These are phyloP conservation scores for Stegodyphus mimosarum DNA, from an alignment of 1,140 invertebrate species.

Conservation along the genomic window DNA sequence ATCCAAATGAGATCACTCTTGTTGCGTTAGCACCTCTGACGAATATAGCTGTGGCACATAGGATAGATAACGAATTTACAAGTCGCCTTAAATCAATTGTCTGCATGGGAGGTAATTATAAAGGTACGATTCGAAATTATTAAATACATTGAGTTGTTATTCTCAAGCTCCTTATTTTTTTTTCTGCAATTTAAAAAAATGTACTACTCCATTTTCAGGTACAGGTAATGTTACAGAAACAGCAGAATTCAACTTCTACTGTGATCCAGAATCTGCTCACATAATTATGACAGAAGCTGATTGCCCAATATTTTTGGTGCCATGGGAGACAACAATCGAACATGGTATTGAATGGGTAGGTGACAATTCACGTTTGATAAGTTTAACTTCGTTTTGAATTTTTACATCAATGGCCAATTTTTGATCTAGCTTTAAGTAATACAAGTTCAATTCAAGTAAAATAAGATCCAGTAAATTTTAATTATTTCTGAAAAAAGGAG, in stretches of 20 bases:
- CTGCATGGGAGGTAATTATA: slow-evolving; percentile 50
- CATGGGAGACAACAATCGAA: slow-evolving; percentile 74
- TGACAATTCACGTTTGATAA: not conserved
- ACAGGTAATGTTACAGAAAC: slow-evolving; percentile 71
- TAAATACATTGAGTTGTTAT: not conserved
- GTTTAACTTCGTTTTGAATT: too few species aligned
- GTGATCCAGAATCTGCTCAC: slow-evolving; percentile 76
- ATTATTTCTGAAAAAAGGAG: too few species aligned
- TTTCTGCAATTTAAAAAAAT: too few species aligned
- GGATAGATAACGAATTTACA: slow-evolving; percentile 68
- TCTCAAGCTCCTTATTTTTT: too few species aligned
- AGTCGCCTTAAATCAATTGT: slow-evolving; percentile 65
- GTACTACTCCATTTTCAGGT: slow-evolving; percentile 64
- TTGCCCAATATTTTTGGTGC: slow-evolving; percentile 74
- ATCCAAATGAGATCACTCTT: slow-evolving; percentile 71
- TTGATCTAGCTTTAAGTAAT: too few species aligned
- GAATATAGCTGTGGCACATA: slow-evolving; percentile 70
- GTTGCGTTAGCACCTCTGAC: slow-evolving; percentile 75
- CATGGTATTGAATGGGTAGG: slow-evolving; percentile 20
- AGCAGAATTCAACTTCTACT: slow-evolving; percentile 77
- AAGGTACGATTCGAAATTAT: slow-evolving; percentile 66
- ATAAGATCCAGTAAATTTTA: too few species aligned
- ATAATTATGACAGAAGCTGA: slow-evolving; percentile 74
- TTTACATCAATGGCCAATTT: too few species aligned
- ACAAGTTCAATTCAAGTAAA: too few species aligned